A percentile compares a stretch with the other conserved stretches of the same genome.
Evolutionary conservation across 2,797 vertebrate species (phyloP).

Genomic region (Aotus griseimembra): DNA sequence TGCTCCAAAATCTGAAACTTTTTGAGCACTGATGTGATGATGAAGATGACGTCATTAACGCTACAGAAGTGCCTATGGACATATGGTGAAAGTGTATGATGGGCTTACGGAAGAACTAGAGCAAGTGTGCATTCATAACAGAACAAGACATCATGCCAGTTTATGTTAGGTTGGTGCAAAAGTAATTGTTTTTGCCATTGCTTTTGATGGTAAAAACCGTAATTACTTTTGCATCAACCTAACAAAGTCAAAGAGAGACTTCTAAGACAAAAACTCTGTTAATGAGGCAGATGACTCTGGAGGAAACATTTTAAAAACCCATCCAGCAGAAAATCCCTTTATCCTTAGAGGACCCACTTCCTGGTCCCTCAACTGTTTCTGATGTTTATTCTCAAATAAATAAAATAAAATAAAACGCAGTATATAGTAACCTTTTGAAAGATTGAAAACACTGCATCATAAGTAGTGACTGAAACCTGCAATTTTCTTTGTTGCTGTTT

Average conservation of each 20-base stretch:
- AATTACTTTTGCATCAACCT: neutral
- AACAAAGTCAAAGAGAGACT: neutral
- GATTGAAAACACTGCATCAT: neutral
- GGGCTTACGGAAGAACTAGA: neutral
- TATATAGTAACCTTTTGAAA: neutral
- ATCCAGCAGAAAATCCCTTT: neutral
- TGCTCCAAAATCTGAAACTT: neutral
- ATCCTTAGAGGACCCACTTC: neutral
- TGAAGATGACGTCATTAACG: neutral
- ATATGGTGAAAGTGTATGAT: neutral
- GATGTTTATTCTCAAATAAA: neutral
- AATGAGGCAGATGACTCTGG: neutral
- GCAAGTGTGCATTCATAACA: neutral
- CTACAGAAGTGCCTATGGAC: neutral
- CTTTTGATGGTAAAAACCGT: neutral
- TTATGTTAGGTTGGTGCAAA: neutral
- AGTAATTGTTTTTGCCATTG: no score
- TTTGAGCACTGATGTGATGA: neutral
- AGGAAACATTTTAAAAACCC: neutral
- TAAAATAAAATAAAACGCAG: neutral
- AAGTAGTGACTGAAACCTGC: neutral
- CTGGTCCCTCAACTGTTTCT: neutral
- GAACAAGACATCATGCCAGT: neutral
- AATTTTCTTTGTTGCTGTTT: neutral
- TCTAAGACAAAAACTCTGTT: neutral